Base-by-base conservation (phyloP, 2,888 invertebrate genomes). In the Dryomyza anilis region DNA sequence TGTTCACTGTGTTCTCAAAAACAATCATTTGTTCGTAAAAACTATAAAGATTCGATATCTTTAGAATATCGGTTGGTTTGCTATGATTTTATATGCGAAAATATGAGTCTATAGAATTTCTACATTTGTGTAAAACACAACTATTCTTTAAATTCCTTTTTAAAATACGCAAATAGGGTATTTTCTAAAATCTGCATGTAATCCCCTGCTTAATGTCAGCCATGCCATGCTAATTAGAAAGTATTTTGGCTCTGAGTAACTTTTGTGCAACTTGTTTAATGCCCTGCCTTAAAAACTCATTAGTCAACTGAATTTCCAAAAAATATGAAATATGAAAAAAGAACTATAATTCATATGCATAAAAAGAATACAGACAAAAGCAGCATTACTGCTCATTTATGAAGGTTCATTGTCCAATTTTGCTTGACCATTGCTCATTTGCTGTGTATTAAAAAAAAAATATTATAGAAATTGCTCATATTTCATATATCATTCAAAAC, bases 191-290 rank as follows among this genome's bases (percentile, higher is more conserved):
- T 52, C 52, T 23, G 53, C 45, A 19, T 61, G 61, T 61, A 61
- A 61, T 61, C 61, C 43, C 21, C 43, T 27, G 45, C 39, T 61
- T 61, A 45, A n/a, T 43, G 52, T 53, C 61, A 61, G 53, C 29
- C 29, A 30, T 5, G 19, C n/a, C 25, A 25, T 33, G 5, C 36
- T 50, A 52, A 60, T 60, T 60, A 23, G 50, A 50, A 45, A 50
- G 36, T 14, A 33, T 55, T 36, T 55, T 29, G 25, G 23, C 33
- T 14, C 30, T 4, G 21, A 10, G 36, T n/a, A 8, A n/a, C 30
- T 7, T 58, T 58, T 23, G 55, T 21, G 2, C 12, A n/a, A 10
- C 36, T 52, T 10, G n/a, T 55, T 21, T 14, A 36, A 10, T n/a
- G 12, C 21, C 1, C 1, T 23, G 12, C n/a, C 21, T 36, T 48